Evolutionary conservation across 1,140 invertebrate species (phyloP), one percentile per base, ranked within the genome.

Genomic region (Drosophila ironensis): DNA sequence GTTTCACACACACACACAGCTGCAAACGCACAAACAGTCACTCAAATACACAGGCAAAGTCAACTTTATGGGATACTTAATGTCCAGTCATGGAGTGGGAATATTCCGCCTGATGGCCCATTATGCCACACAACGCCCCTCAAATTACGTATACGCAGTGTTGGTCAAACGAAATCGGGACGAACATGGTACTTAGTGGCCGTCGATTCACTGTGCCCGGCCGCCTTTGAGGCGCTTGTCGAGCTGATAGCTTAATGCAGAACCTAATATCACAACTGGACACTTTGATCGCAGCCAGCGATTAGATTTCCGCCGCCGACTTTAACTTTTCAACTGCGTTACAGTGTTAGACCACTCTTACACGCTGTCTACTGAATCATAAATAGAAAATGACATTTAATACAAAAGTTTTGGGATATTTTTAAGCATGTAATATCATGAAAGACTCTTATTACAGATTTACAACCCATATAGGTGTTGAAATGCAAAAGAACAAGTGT

Each of bases 101-200:
- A 60, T 60, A 69, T 66, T 33, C 76, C 68, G 66, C 46, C 71
- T 75, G 71, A 86, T 84, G 80, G 71, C 64, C 74, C 75, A 84
- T 84, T 84, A 84, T 80, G 57, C 70, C 71, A 75, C 60, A 87
- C 57, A 67, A 80, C 81, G 80, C 71, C 80, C 80, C 75, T 68
- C 22, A 80, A 87, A 80, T 86, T 86, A 80, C 74, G 71, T 86
- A 87, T 80, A 59, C 69, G 59, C 51, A 56, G 20, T 16, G 70
- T 50, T 44, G 50, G 37, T 24, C 45, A 27, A 19, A 17, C 38
- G 25, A 27, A 72, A 46, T 8, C 28, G 8, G 14, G 50, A 7
- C 22, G 48, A 38, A 52, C 50, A 48, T 61, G 61, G 52, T 71
- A 61, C 53, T 71, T 71, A 71, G 67, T 60, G 67, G 17, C 33